phyloP scores from a whole-genome alignment of 2,888 invertebrate genomes.

The Eilema griseolum region DNA sequence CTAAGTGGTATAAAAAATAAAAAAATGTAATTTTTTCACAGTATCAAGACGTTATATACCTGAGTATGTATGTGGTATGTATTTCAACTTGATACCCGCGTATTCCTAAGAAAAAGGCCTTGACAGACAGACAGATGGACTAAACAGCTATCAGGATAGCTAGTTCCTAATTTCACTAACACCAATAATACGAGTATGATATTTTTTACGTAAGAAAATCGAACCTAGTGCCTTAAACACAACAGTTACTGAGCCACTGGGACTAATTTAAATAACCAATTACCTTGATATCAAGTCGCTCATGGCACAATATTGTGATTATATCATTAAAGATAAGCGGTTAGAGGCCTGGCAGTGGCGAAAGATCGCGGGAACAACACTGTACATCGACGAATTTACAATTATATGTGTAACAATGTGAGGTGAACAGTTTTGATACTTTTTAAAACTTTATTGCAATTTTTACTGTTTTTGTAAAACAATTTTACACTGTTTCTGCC shows the following conservation, averaged over 20 bases:
- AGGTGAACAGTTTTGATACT: slow-evolving; percentile 39
- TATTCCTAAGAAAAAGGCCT: too few relatives aligned
- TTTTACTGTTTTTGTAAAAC: too few relatives aligned
- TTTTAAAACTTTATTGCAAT: neutral
- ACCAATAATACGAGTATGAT: too few relatives aligned
- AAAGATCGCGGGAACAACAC: slow-evolving; percentile 30
- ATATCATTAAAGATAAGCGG: slow-evolving; percentile 28
- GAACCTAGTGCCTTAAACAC: neutral
- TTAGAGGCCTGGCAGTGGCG: slow-evolving; percentile 4
- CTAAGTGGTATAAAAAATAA: too few relatives aligned
- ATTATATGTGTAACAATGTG: slow-evolving; percentile 19
- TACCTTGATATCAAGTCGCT: neutral
- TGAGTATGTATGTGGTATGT: too few relatives aligned
- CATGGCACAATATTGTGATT: slow-evolving; percentile 37
- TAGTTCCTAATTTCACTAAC: too few relatives aligned
- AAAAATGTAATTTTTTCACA: too few relatives aligned
- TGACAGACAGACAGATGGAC: too few relatives aligned
- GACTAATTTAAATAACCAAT: slow-evolving; percentile 9
- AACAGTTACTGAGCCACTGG: neutral
- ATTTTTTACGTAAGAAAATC: neutral
- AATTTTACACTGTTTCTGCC: too few relatives aligned
- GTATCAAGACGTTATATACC: too few relatives aligned
- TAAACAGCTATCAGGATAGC: too few relatives aligned
- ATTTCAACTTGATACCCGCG: too few relatives aligned
- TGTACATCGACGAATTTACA: slow-evolving; percentile 15